Evolutionary conservation across 2,888 invertebrate genomes (phyloP).

Genomic region (Hylaea fasciaria): DNA sequence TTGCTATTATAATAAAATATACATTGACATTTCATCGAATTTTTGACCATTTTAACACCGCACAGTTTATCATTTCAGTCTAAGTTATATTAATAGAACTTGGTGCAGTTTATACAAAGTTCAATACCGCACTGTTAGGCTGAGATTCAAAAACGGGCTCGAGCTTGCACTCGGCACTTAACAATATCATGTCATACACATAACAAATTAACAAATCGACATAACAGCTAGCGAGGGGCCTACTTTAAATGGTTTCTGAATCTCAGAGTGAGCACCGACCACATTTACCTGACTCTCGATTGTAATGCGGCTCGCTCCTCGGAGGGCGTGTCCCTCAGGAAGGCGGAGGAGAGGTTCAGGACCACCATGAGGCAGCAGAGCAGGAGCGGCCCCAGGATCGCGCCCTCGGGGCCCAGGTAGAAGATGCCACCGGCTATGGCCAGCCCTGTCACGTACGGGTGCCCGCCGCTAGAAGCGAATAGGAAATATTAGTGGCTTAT

Average conservation of each 20-base stretch:
- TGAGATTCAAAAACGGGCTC: no score
- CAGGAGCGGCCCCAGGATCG: slow-evolving; percentile 97
- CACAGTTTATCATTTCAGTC: no score
- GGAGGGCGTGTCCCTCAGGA: slow-evolving; percentile 88
- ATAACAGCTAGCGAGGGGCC: no score
- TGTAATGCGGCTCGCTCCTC: slow-evolving; percentile 84
- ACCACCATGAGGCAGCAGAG: slow-evolving; percentile 97
- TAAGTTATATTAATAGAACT: no score
- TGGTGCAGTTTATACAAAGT: background rate
- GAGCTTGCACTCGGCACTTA: no score
- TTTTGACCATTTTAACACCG: no score
- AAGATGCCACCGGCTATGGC: slow-evolving; percentile 99
- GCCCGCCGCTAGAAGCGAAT: slow-evolving; percentile 89
- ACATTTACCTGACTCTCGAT: slow-evolving; percentile 79
- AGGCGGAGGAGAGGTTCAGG: slow-evolving; percentile 91
- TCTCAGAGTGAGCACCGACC: background rate
- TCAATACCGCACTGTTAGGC: slow-evolving; percentile 6
- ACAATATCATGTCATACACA: no score
- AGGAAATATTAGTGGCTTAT: no score
- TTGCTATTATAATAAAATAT: no score
- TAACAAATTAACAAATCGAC: no score
- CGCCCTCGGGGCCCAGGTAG: slow-evolving; percentile 98
- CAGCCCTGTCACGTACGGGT: slow-evolving; percentile 98
- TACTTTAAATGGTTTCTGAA: no score
- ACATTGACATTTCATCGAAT: no score